Percentiles rank a stretch among this genome's conserved stretches.
Evolutionary conservation across 2,888 invertebrate genomes (phyloP).

Genomic region (Crossocerus cetratus): DNA sequence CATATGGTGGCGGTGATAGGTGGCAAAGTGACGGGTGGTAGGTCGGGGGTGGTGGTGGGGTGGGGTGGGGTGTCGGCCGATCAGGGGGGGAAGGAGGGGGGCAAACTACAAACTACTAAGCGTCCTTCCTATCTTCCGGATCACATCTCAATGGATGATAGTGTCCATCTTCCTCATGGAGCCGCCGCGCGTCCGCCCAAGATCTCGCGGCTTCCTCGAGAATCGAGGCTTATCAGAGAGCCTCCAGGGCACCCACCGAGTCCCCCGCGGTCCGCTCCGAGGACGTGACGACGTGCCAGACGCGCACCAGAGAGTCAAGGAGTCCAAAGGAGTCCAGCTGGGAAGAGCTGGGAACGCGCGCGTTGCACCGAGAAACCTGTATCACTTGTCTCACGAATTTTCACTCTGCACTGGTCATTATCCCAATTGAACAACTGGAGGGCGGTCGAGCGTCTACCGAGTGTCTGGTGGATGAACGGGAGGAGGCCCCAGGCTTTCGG

Average conservation of each 20-base stretch:
- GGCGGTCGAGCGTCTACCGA: no score
- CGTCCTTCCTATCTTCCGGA: constrained; percentile 67
- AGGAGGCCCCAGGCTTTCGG: no score
- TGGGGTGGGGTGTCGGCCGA: constrained; percentile 15
- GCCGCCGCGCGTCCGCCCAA: constrained; percentile 52
- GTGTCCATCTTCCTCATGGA: constrained; percentile 59
- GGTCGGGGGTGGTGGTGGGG: constrained; percentile 42
- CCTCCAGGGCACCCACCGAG: constrained; percentile 23
- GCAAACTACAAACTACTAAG: constrained; percentile 75
- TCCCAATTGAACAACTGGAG: not conserved
- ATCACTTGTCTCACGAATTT: constrained; percentile 23
- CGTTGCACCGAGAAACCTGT: constrained; percentile 5
- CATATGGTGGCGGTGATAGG: constrained; percentile 31
- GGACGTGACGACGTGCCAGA: not conserved
- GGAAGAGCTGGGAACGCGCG: not conserved
- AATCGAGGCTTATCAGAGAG: constrained; percentile 15
- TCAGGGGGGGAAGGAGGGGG: constrained; percentile 42
- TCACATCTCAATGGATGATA: constrained; percentile 74
- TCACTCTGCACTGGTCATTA: constrained; percentile 51
- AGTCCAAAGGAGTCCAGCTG: not conserved
- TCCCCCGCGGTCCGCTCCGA: not conserved
- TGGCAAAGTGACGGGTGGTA: constrained; percentile 50
- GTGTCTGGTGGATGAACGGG: no score
- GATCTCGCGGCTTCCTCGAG: constrained; percentile 51
- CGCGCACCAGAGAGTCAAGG: not conserved